Conservation (phyloP, 1,140 invertebrate species). For the Drosophila serrata region DNA sequence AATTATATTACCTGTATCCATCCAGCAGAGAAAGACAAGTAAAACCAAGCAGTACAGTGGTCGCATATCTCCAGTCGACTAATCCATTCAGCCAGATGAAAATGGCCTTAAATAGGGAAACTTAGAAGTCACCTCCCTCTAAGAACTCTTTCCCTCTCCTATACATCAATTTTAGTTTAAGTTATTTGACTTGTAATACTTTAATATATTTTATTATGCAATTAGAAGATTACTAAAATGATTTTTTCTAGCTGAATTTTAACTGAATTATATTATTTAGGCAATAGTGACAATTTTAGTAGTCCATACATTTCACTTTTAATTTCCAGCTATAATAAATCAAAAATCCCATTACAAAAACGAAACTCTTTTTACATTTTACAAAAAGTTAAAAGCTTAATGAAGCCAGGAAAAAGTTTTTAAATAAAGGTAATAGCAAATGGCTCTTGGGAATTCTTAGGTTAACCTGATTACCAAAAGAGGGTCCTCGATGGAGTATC, state of each 20-base stretch:
- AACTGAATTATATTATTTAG: background rate
- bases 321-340: background rate
- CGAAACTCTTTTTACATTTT: background rate
- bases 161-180: background rate
- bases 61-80: slow-evolving; percentile 16
- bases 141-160: background rate
- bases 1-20: background rate
- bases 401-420: background rate
- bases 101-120: slow-evolving; percentile 10
- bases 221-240: background rate
- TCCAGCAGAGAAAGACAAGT: background rate
- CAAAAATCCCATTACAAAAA: too few species aligned
- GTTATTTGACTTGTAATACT: background rate
- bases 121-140: background rate
- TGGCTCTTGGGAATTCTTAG: background rate
- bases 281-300: background rate
- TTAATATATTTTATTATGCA: background rate
- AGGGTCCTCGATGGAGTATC: slow-evolving; percentile 14
- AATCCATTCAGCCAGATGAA: background rate
- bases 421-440: background rate
- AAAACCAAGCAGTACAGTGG: slow-evolving; percentile 3
- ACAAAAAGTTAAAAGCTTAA: slow-evolving; percentile 8
- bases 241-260: background rate
- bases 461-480: slow-evolving; percentile 12
- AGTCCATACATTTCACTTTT: background rate